These are phyloP conservation scores for Trichomalopsis sarcophagae DNA, from an alignment of 1,140 invertebrate species.

Conservation along the genomic window DNA sequence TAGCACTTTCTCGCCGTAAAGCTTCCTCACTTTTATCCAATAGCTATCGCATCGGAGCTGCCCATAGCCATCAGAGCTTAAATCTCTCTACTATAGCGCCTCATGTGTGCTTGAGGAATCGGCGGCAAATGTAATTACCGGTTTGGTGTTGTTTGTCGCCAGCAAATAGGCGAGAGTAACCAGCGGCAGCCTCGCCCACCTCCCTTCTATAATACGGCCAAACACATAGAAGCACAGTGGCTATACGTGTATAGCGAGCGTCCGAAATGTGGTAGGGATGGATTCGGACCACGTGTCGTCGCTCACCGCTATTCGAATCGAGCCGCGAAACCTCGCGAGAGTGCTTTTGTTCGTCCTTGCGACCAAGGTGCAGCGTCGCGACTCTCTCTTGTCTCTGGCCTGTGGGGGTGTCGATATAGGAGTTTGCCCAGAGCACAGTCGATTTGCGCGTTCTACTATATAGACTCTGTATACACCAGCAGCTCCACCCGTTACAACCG, in stretches of 20 bases:
- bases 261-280: background rate
- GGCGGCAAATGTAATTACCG: slow-evolving; percentile 72
- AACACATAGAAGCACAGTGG: slow-evolving; percentile 53
- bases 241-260: background rate
- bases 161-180: slow-evolving; percentile 59
- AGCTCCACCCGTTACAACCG: background rate
- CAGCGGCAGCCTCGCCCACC: background rate
- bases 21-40: background rate
- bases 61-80: background rate
- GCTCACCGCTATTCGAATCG: slow-evolving; percentile 43
- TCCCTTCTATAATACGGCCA: slow-evolving; percentile 61
- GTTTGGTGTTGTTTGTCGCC: slow-evolving; percentile 66
- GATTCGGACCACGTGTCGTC: slow-evolving; percentile 25
- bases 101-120: slow-evolving; percentile 67
- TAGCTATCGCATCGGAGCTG: too few species aligned
- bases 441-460: background rate
- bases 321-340: slow-evolving; percentile 34
- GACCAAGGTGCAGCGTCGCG: background rate
- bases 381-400: background rate
- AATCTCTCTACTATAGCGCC: slow-evolving; percentile 43
- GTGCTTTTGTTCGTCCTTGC: slow-evolving; percentile 37
- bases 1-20: background rate
- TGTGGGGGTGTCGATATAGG: background rate
- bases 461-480: background rate
- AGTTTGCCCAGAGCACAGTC: background rate